Conservation (phyloP, 2,888 invertebrate species). For the Embidobia sp. region DNA sequence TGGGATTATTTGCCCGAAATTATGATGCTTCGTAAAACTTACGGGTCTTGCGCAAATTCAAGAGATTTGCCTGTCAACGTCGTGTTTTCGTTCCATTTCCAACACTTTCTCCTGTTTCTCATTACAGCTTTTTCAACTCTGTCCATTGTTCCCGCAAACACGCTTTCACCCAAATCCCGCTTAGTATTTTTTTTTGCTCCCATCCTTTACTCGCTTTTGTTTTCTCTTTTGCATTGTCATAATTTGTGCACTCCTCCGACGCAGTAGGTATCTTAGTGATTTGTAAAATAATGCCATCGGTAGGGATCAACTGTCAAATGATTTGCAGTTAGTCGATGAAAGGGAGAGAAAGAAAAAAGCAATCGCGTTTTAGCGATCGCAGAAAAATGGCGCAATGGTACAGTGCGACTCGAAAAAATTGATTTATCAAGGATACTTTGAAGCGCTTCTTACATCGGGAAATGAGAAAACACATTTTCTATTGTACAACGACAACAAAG, state of each 20-base stretch:
- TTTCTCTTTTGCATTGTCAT: background rate
- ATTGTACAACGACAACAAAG: constrained; percentile 56
- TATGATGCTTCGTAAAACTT: constrained; percentile 57
- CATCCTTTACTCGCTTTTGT: background rate
- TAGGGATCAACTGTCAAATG: constrained; percentile 3
- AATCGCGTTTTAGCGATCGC: constrained; percentile 19
- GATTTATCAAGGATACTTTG: constrained; percentile 57
- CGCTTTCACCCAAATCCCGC: constrained; percentile 16
- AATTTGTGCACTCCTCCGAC: constrained; percentile 8
- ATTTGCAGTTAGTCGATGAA: constrained; percentile 26
- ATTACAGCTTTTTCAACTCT: constrained; percentile 46
- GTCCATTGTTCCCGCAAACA: constrained; percentile 20
- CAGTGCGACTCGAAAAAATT: constrained; percentile 44
- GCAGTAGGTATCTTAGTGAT: background rate
- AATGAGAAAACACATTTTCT: constrained; percentile 60
- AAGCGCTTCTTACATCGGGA: constrained; percentile 42
- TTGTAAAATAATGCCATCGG: background rate
- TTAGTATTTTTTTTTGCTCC: constrained; percentile 1
- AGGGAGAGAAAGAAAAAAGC: constrained; percentile 23
- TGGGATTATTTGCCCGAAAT: constrained; percentile 47
- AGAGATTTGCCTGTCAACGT: constrained; percentile 52
- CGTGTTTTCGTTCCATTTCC: constrained; percentile 44
- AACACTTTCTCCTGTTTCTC: constrained; percentile 57
- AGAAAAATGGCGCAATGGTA: constrained; percentile 16
- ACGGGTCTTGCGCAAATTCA: constrained; percentile 49